Base-by-base conservation (phyloP, 1,140 invertebrate genomes). In the Gonatopus flavifemur region DNA sequence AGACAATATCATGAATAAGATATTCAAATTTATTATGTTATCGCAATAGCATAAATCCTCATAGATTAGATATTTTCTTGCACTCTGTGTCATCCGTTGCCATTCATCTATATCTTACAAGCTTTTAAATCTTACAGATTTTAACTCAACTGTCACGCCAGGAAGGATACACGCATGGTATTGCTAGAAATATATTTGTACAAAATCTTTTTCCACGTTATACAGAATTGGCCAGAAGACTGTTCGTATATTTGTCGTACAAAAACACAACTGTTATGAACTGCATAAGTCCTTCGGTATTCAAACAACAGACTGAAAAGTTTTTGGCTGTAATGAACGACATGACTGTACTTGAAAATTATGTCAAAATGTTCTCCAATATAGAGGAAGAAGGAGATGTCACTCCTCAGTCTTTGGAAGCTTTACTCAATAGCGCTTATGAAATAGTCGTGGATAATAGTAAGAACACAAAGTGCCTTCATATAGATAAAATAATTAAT, bases 151-250 rank as follows among this genome's bases (percentile, higher is more conserved):
- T 82, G 35, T 78, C 84, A 8, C 78, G 82, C 21, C 79, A 83
- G 31, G 85, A 88, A 58, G 84, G 86, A 67, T 79, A 80, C 20
- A 67, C 86, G 37, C 82, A 83, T 57, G 87, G 87, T 20, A 84
- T 89, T 59, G 83, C 84, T 3, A 69, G 80, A 37, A 81, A 60
- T 46, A 60, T 77, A 52, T 81, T 80, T 41, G 77, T 88, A 83
- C 82, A 81, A 55, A 88, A 88, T 73, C 74, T 91, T 52, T 90
- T 91, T 74, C 87, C 88, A n/a, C 83, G 84, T 68, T 88, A 90
- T 73, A 81, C 83, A 2, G 83, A 89, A 52, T 77, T 91, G 48
- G 87, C 84, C 13, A 78, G 83, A 21, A 83, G 84, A 54, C 74
- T 91, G 44, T 90, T 84, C 62, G 72, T 70, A 46, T 82, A 86